Percentiles rank a stretch among this genome's conserved stretches.
Conservation (phyloP, 1,140 invertebrate genomes). For the Triops longicaudatus region DNA sequence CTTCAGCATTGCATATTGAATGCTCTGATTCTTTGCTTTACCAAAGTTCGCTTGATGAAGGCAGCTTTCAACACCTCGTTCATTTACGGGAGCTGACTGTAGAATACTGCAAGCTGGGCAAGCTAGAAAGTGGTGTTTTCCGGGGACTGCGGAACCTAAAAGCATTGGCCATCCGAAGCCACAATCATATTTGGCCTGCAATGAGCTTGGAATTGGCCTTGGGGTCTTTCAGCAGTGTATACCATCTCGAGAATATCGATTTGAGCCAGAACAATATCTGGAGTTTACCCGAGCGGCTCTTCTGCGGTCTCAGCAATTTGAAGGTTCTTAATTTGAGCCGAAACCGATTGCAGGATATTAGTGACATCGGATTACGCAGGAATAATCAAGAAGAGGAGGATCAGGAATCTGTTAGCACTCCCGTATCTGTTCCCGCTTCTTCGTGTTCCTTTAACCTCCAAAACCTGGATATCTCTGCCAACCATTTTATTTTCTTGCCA, state of each 20-base stretch:
- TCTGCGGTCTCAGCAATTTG: conserved; percentile 69
- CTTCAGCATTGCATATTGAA: conserved; percentile 64
- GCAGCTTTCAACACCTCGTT: conserved; percentile 70
- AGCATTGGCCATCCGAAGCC: conserved; percentile 74
- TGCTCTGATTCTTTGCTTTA: conserved; percentile 77
- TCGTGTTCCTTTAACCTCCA: conserved; percentile 67
- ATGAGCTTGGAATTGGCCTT: conserved; percentile 69
- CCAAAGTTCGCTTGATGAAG: conserved; percentile 72
- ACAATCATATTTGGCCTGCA: conserved; percentile 79
- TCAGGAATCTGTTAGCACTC: conserved; percentile 49
- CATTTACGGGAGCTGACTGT: conserved; percentile 74
- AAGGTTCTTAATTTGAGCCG: conserved; percentile 67
- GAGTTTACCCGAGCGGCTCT: conserved; percentile 66
- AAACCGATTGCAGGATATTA: conserved; percentile 72
- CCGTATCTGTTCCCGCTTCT: conserved; percentile 26
- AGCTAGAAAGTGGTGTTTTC: conserved; percentile 74
- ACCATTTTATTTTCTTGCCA: conserved; percentile 77
- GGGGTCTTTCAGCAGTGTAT: conserved; percentile 62
- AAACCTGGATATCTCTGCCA: conserved; percentile 69
- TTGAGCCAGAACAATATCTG: conserved; percentile 81
- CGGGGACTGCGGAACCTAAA: conserved; percentile 66
- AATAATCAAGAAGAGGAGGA: background rate
- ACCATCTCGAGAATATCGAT: conserved; percentile 67
- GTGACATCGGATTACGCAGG: conserved; percentile 54
- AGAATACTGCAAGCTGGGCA: conserved; percentile 82